Evolutionary conservation across 2,888 invertebrate species (phyloP).

Genomic region (Rhorus exstirpatorius): DNA sequence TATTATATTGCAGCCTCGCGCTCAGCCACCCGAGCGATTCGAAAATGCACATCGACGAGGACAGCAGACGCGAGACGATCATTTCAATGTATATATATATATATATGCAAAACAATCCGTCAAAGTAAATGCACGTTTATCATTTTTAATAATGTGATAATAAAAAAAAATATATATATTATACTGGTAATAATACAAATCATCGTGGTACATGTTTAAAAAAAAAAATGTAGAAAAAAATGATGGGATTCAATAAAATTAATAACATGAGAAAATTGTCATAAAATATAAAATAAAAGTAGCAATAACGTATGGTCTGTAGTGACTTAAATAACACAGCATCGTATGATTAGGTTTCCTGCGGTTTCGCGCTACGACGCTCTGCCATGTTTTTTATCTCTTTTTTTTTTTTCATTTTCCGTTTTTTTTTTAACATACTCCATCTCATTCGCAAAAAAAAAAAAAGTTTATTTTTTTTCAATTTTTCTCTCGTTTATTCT

Average conservation of each 20-base stretch:
- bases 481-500: conserved; percentile 21
- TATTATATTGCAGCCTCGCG: conserved; percentile 70
- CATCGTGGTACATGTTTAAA: conserved; percentile 46
- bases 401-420: neutral
- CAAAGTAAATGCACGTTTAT: conserved; percentile 63
- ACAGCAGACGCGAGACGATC: conserved; percentile 80
- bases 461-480: conserved; percentile 4
- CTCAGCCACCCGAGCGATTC: conserved; percentile 72
- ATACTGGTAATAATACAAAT: conserved; percentile 69
- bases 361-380: conserved; percentile 63
- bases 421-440: neutral
- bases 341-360: conserved; percentile 82
- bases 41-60: conserved; percentile 74
- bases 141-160: conserved; percentile 57
- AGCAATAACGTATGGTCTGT: conserved; percentile 84
- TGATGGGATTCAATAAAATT: conserved; percentile 84
- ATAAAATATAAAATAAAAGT: conserved; percentile 84
- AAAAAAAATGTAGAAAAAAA: conserved; percentile 74
- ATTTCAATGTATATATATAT: conserved; percentile 48
- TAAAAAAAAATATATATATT: conserved; percentile 66
- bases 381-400: conserved; percentile 48
- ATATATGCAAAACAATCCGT: conserved; percentile 55
- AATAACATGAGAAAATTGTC: conserved; percentile 84
- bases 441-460: neutral
- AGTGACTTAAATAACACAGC: conserved; percentile 86